These are phyloP conservation scores for Trichopria drosophilae DNA, from an alignment of 2,888 invertebrate genomes.

Conservation along the genomic window DNA sequence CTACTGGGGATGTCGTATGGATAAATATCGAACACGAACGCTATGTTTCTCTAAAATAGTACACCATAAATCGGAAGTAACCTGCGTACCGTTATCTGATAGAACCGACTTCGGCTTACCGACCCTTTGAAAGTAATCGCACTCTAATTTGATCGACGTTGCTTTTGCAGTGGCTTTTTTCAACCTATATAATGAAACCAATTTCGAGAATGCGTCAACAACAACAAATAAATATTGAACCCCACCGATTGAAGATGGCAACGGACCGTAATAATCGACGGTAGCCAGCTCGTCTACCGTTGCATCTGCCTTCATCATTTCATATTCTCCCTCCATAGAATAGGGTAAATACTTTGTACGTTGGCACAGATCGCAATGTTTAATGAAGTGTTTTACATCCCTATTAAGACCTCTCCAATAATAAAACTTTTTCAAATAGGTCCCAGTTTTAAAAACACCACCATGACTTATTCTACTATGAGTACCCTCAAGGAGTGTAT, in stretches of 20 bases:
- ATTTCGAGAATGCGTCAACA: constrained; percentile 17
- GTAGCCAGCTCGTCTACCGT: constrained; percentile 16
- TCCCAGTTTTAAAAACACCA: constrained; percentile 26
- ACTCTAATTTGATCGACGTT: constrained; percentile 19
- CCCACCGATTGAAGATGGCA: constrained; percentile 14
- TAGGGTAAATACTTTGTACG: constrained; percentile 12
- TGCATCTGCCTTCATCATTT: constrained; percentile 2
- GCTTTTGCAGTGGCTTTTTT: constrained; percentile 33
- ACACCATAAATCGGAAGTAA: constrained; percentile 33
- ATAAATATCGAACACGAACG: constrained; percentile 5
- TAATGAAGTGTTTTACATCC: constrained; percentile 16
- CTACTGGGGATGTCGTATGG: constrained; percentile 34
- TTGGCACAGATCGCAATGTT: constrained; percentile 35
- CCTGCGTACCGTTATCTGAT: constrained; percentile 36
- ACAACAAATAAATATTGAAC: constrained; percentile 18
- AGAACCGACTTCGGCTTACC: constrained; percentile 22
- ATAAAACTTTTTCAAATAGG: constrained; percentile 20
- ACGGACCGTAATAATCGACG: constrained; percentile 25
- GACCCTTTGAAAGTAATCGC: constrained; percentile 2
- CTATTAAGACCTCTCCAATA: constrained; percentile 22
- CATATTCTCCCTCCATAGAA: constrained; percentile 15
- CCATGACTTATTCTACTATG: constrained; percentile 22
- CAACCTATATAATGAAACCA: constrained; percentile 28
- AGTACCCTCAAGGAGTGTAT: too few relatives aligned
- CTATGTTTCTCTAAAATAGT: too few relatives aligned